Conservation (phyloP, 2,888 invertebrate species). For the Mesopsocus fuscifrons region DNA sequence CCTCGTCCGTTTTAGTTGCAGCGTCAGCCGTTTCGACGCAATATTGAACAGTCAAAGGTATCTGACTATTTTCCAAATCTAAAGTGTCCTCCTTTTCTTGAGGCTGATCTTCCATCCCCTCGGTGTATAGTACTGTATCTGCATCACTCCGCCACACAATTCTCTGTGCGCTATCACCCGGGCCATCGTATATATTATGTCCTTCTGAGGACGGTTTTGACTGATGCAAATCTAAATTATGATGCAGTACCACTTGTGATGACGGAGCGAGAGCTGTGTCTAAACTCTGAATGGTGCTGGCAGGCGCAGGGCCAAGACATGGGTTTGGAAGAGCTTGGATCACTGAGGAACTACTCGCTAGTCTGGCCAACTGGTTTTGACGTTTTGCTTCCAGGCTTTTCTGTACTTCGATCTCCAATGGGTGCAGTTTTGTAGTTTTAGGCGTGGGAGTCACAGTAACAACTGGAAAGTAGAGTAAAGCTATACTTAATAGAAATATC, state of each 20-base stretch:
- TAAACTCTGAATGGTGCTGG: not conserved
- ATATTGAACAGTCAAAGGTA: slow-evolving; percentile 1
- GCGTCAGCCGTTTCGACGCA: not conserved
- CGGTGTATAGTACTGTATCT: not conserved
- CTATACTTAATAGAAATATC: no score
- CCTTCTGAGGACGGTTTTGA: no score
- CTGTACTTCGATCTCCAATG: not conserved
- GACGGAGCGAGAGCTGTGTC: not conserved
- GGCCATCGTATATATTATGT: not conserved
- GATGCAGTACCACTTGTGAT: not conserved
- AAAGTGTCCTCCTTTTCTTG: not conserved
- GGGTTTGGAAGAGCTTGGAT: not conserved
- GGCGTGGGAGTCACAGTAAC: not conserved
- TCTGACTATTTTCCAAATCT: not conserved
- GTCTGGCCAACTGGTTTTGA: not conserved
- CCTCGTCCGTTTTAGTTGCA: no score
- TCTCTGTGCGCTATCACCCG: not conserved
- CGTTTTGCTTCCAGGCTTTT: not conserved
- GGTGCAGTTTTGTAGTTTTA: not conserved
- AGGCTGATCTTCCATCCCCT: not conserved
- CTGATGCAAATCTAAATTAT: not conserved
- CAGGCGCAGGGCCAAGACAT: not conserved
- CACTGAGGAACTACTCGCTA: not conserved
- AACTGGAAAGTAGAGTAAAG: no score
- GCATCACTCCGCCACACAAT: not conserved